Conservation (phyloP, 2,888 invertebrate genomes). For the Pedicia rivosa region DNA sequence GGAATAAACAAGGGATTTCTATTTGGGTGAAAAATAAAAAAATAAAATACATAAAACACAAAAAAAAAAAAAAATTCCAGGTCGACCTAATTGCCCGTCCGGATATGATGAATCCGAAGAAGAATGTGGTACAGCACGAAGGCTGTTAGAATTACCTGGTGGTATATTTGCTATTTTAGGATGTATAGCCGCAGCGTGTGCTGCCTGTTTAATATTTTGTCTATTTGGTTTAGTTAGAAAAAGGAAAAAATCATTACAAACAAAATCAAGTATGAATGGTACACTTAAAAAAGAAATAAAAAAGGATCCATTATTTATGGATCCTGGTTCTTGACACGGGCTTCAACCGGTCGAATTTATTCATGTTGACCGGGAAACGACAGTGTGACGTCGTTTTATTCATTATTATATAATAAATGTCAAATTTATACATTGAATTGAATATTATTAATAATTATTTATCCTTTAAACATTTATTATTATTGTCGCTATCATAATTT, state of each 20-base stretch:
- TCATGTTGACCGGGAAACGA: conserved; percentile 85
- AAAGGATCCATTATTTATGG: conserved; percentile 30
- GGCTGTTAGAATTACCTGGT: conserved; percentile 36
- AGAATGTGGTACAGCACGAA: conserved; percentile 41
- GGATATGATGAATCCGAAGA: conserved; percentile 55
- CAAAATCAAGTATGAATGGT: conserved; percentile 20
- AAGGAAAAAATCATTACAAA: conserved; percentile 30
- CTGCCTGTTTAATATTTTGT: conserved; percentile 38
- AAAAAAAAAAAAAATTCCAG: conserved; percentile 16
- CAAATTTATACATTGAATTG: neutral
- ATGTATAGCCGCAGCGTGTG: conserved; percentile 40
- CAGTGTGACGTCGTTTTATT: conserved; percentile 48
- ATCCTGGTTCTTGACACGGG: conserved; percentile 70
- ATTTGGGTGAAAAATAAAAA: too few species aligned
- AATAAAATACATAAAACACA: too few species aligned
- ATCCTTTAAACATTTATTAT: too few species aligned
- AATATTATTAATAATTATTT: neutral
- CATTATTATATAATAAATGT: conserved; percentile 1
- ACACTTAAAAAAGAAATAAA: conserved; percentile 46
- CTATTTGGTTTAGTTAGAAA: conserved; percentile 40
- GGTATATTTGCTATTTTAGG: conserved; percentile 37
- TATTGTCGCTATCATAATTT: too few species aligned
- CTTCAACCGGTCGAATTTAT: conserved; percentile 83
- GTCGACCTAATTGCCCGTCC: conserved; percentile 42
- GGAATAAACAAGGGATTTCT: too few species aligned